Conservation (phyloP, 2,888 invertebrate genomes). For the Ormyrus pomaceus region DNA sequence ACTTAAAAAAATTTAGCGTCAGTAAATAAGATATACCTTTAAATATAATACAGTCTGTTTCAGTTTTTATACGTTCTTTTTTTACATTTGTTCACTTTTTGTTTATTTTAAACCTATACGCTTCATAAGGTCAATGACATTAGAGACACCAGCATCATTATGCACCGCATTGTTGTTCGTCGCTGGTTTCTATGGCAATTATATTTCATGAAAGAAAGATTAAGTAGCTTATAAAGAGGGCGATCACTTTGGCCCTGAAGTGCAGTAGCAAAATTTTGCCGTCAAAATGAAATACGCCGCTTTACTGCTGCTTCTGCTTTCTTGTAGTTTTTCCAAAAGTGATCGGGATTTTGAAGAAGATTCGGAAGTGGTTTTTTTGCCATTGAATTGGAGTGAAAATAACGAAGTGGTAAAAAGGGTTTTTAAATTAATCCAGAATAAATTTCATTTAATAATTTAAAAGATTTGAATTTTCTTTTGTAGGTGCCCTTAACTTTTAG, state of each 20-base stretch:
- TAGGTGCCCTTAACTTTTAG: slow-evolving; percentile 69
- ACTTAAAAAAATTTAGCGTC: slow-evolving; percentile 33
- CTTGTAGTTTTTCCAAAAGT: background rate
- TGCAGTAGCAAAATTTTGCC: slow-evolving; percentile 31
- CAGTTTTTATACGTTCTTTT: slow-evolving; percentile 10
- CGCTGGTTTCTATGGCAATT: slow-evolving; percentile 52
- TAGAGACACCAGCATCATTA: slow-evolving; percentile 67
- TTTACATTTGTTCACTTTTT: background rate
- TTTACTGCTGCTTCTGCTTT: background rate
- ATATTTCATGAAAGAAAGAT: slow-evolving; percentile 37
- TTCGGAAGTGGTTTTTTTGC: slow-evolving; percentile 63
- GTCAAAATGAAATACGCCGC: slow-evolving; percentile 22
- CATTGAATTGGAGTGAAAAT: slow-evolving; percentile 58
- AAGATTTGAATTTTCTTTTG: slow-evolving; percentile 36
- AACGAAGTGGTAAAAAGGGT: slow-evolving; percentile 58
- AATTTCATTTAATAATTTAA: slow-evolving; percentile 18
- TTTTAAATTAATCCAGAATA: background rate
- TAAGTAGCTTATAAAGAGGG: slow-evolving; percentile 40
- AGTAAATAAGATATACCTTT: slow-evolving; percentile 36
- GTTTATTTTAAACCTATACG: slow-evolving; percentile 16
- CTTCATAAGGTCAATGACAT: slow-evolving; percentile 54
- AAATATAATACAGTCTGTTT: slow-evolving; percentile 14
- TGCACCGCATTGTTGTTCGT: slow-evolving; percentile 55
- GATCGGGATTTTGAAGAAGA: slow-evolving; percentile 50
- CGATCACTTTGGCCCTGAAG: slow-evolving; percentile 33